Conservation (phyloP, 2,797 vertebrate genomes). For the Periophthalmus magnuspinnatus region DNA sequence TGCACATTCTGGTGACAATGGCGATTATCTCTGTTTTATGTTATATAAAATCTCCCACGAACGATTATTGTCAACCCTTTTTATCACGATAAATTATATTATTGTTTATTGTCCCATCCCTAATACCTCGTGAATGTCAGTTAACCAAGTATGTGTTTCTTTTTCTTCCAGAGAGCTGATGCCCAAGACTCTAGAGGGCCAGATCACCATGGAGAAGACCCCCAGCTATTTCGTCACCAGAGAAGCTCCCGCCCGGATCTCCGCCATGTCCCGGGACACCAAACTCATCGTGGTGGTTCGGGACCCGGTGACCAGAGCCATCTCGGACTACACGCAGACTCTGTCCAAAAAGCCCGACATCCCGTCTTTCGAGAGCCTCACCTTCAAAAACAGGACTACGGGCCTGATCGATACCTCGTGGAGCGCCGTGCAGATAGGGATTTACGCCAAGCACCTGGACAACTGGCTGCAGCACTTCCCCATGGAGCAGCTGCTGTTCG, state of each 20-base stretch:
- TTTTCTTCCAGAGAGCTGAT: slow-evolving; percentile 83
- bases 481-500: slow-evolving; percentile 82
- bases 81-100: no score
- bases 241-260: slow-evolving; percentile 86
- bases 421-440: slow-evolving; percentile 85
- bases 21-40: no score
- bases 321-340: slow-evolving; percentile 92
- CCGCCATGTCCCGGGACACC: slow-evolving; percentile 86
- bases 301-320: slow-evolving; percentile 89
- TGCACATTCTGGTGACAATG: no score
- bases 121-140: no score
- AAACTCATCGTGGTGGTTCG: slow-evolving; percentile 92
- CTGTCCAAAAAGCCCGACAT: slow-evolving; percentile 84
- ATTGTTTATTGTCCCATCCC: no score
- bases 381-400: slow-evolving; percentile 85
- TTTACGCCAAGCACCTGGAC: slow-evolving; percentile 87
- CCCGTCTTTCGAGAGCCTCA: slow-evolving; percentile 82
- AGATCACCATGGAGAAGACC: slow-evolving; percentile 96
- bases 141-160: slow-evolving; percentile 2
- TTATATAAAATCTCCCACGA: no score
- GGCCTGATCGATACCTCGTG: slow-evolving; percentile 85
- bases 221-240: slow-evolving; percentile 92
- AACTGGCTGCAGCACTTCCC: slow-evolving; percentile 87
- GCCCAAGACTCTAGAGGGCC: slow-evolving; percentile 89
- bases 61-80: no score